These are phyloP conservation scores for Rhabditoides inermis DNA, from an alignment of 2,888 invertebrate species.

Conservation along the genomic window DNA sequence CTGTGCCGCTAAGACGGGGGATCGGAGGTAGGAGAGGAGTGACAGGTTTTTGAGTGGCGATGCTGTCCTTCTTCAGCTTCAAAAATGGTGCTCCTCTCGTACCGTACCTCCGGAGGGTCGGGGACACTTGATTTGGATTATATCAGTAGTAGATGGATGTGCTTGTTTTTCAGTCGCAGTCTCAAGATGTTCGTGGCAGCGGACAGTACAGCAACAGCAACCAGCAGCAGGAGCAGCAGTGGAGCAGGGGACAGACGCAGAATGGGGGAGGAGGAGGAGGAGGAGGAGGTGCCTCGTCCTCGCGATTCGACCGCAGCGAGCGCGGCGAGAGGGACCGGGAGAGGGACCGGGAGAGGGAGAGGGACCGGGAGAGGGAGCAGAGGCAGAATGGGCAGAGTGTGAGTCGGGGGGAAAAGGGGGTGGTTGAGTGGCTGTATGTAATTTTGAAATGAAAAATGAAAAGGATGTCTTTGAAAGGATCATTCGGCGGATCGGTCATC, in stretches of 20 bases:
- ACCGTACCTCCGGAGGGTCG: too few relatives aligned
- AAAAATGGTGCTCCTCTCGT: too few relatives aligned
- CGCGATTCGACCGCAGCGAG: not conserved
- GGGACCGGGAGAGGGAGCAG: not conserved
- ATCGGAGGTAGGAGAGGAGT: too few relatives aligned
- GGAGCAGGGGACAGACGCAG: not conserved
- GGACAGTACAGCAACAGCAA: not conserved
- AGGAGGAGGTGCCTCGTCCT: not conserved
- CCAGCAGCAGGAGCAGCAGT: not conserved
- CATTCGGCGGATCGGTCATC: too few relatives aligned
- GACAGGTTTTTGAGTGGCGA: too few relatives aligned
- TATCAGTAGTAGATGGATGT: too few relatives aligned
- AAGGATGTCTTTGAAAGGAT: not conserved
- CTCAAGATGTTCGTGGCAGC: too few relatives aligned
- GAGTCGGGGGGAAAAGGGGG: not conserved
- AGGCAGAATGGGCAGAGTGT: not conserved
- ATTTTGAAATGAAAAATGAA: not conserved
- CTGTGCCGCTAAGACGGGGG: too few relatives aligned
- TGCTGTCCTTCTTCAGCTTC: too few relatives aligned
- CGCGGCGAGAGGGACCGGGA: not conserved
- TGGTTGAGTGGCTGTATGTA: not conserved
- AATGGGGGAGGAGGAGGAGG: not conserved
- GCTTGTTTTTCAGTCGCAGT: too few relatives aligned
- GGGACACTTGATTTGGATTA: too few relatives aligned
- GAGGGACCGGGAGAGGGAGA: not conserved